Conservation (phyloP, 2,113 vertebrate species). For the Calidris pygmaea region DNA sequence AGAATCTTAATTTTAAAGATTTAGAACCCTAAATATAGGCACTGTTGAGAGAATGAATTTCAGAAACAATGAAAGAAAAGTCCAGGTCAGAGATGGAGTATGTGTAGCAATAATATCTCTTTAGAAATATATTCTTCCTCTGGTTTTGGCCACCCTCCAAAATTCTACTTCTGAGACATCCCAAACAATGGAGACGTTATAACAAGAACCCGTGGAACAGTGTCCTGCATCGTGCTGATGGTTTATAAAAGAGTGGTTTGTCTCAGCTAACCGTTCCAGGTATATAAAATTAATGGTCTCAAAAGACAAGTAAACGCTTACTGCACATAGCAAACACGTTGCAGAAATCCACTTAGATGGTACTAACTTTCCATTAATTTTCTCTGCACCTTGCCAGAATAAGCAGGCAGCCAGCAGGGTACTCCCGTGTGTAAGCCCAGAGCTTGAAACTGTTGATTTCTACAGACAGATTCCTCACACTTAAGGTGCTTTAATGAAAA, state of each 20-base stretch:
- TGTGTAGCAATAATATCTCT: not conserved
- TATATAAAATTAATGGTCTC: not conserved
- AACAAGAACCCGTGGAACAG: not conserved
- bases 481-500: not conserved
- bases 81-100: not conserved
- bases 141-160: not conserved
- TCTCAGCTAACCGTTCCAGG: not conserved
- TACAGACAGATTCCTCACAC: not conserved
- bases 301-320: not conserved
- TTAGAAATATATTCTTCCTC: not conserved
- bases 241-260: not conserved
- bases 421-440: not conserved
- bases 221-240: not conserved
- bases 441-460: not conserved
- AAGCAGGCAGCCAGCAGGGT: not conserved
- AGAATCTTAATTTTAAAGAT: not conserved
- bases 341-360: not conserved
- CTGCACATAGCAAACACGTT: not conserved
- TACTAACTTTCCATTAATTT: not conserved
- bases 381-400: not conserved
- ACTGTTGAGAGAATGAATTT: not conserved
- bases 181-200: conserved; percentile 1
- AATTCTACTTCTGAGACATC: not conserved
- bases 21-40: not conserved
- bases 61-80: not conserved